Conservation (phyloP, 2,888 invertebrate genomes). For the Philaethria dido region DNA sequence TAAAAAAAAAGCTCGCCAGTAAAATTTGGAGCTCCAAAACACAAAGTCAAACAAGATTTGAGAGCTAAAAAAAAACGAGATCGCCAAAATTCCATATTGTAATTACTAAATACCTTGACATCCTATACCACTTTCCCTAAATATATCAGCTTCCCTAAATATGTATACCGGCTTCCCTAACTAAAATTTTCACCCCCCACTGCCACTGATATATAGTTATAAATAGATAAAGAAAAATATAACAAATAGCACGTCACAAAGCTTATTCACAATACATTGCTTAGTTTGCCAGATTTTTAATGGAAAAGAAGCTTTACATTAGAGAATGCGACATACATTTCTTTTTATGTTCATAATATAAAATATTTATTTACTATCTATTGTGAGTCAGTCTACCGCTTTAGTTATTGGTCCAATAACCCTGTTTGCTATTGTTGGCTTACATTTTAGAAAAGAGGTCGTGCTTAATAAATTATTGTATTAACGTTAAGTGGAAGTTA, state of each 20-base stretch:
- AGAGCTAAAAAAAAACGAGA: too few species aligned
- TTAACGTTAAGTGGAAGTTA: too few species aligned
- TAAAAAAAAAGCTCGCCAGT: too few species aligned
- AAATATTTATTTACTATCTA: conserved; percentile 54
- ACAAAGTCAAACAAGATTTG: too few species aligned
- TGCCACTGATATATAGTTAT: too few species aligned
- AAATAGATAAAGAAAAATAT: background rate
- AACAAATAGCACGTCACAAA: conserved; percentile 18
- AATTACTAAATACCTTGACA: too few species aligned
- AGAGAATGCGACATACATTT: conserved; percentile 33
- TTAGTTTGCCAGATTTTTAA: conserved; percentile 41
- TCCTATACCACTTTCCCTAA: too few species aligned
- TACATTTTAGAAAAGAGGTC: conserved; percentile 10
- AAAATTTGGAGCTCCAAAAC: too few species aligned
- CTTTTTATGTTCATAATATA: conserved; percentile 40
- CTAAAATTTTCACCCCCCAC: too few species aligned
- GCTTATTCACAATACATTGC: conserved; percentile 17
- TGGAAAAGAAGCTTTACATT: conserved; percentile 30
- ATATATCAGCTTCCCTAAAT: too few species aligned
- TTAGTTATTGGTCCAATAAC: conserved; percentile 74
- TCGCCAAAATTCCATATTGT: too few species aligned
- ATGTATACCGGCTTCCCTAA: too few species aligned
- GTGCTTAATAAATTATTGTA: background rate
- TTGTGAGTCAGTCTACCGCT: conserved; percentile 64
- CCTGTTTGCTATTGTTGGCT: conserved; percentile 47